Conservation (phyloP, 2,797 vertebrate species). For the Decapterus maruadsi region DNA sequence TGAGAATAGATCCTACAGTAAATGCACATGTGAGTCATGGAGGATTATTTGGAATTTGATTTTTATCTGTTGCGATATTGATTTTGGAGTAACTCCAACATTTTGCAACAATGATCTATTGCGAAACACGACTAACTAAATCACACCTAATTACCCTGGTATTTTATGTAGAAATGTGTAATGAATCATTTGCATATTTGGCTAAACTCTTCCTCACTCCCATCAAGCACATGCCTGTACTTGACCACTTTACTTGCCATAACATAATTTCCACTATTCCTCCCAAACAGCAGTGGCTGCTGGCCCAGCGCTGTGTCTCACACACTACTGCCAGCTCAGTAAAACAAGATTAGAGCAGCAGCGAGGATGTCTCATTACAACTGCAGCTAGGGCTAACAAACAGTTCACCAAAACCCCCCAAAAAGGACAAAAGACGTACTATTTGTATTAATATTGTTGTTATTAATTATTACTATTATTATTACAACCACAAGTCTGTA, state of each 20-base stretch:
- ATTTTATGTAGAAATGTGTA: background rate
- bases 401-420: background rate
- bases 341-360: background rate
- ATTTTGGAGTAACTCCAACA: background rate
- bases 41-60: background rate
- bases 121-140: background rate
- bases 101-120: background rate
- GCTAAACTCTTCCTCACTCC: background rate
- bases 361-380: background rate
- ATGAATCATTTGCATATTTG: background rate
- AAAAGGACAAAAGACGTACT: background rate
- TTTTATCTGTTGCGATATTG: background rate
- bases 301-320: background rate
- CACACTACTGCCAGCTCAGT: background rate
- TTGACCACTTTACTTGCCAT: background rate
- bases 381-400: background rate
- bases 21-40: background rate
- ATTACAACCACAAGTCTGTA: background rate
- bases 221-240: background rate
- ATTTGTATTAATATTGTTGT: too few species aligned
- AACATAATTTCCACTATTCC: background rate
- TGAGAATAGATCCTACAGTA: conserved; percentile 12
- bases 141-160: background rate
- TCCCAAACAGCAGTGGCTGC: background rate
- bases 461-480: too few species aligned